Evolutionary conservation across 2,797 vertebrate species (phyloP).

Genomic region (Alauda arvensis): DNA sequence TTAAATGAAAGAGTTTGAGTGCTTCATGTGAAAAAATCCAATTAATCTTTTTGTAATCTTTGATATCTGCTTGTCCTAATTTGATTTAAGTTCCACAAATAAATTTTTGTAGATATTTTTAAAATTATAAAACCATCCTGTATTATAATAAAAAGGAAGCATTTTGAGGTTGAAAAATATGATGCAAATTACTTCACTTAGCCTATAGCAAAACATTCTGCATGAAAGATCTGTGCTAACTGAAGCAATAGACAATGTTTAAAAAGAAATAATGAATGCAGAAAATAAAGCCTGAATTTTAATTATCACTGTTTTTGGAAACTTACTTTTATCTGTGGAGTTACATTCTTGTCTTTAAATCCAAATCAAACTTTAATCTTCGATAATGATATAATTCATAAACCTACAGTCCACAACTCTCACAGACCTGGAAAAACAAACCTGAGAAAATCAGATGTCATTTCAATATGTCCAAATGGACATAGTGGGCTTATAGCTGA

Average conservation of each 20-base stretch:
- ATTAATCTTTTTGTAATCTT: background rate
- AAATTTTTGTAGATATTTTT: background rate
- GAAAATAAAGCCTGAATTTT: constrained; percentile 28
- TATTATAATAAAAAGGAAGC: background rate
- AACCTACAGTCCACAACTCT: background rate
- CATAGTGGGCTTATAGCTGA: background rate
- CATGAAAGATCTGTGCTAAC: constrained; percentile 43
- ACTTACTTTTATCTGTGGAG: background rate
- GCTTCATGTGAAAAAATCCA: background rate
- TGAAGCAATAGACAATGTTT: constrained; percentile 18
- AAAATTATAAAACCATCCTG: background rate
- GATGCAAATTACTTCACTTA: constrained; percentile 62
- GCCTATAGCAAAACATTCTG: constrained; percentile 49
- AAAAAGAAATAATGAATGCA: constrained; percentile 29
- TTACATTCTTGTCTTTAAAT: background rate
- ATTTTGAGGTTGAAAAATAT: constrained; percentile 7
- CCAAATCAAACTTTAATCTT: background rate
- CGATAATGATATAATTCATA: background rate
- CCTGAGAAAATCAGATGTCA: background rate
- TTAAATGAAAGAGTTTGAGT: background rate
- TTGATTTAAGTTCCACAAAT: background rate
- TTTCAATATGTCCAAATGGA: background rate
- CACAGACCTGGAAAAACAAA: background rate
- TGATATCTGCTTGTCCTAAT: background rate
- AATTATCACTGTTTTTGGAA: background rate